A percentile compares a stretch with the other conserved stretches of the same genome.
Conservation (phyloP, 1,140 invertebrate species). For the Apis mellifera region DNA sequence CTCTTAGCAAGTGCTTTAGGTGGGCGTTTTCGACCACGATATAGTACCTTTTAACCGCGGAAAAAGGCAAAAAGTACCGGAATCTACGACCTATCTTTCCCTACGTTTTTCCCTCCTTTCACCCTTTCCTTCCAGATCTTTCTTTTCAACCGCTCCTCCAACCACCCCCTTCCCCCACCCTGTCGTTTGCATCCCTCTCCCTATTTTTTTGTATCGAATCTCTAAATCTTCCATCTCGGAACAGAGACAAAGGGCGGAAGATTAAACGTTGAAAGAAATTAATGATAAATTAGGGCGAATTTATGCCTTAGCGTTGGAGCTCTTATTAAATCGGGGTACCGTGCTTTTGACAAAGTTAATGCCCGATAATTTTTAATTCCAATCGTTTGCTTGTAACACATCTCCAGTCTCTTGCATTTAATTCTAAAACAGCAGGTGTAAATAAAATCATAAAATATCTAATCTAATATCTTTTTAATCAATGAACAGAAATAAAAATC, state of each 20-base stretch:
- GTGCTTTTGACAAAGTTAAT: no score
- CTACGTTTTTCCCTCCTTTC: constrained; percentile 13
- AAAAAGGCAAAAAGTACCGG: constrained; percentile 59
- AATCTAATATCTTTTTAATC: no score
- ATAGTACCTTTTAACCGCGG: constrained; percentile 68
- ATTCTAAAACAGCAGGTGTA: no score
- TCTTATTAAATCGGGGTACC: no score
- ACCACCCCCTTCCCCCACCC: neutral
- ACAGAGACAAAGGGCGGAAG: neutral
- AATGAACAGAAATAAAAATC: no score
- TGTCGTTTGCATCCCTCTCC: neutral
- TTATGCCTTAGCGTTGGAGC: neutral
- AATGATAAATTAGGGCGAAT: neutral
- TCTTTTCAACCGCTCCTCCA: neutral
- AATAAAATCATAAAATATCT: no score
- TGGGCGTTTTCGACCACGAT: constrained; percentile 66
- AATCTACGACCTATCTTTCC: constrained; percentile 53
- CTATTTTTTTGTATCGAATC: neutral
- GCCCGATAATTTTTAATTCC: no score
- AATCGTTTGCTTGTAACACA: no score
- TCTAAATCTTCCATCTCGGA: neutral
- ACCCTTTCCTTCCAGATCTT: constrained; percentile 7
- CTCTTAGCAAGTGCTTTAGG: constrained; percentile 69
- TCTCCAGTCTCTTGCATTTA: no score
- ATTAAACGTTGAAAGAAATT: neutral